A percentile compares a stretch with the other conserved stretches of the same genome.
phyloP scores from a whole-genome alignment of 2,113 vertebrate genomes.

The Brevimyrus niger region DNA sequence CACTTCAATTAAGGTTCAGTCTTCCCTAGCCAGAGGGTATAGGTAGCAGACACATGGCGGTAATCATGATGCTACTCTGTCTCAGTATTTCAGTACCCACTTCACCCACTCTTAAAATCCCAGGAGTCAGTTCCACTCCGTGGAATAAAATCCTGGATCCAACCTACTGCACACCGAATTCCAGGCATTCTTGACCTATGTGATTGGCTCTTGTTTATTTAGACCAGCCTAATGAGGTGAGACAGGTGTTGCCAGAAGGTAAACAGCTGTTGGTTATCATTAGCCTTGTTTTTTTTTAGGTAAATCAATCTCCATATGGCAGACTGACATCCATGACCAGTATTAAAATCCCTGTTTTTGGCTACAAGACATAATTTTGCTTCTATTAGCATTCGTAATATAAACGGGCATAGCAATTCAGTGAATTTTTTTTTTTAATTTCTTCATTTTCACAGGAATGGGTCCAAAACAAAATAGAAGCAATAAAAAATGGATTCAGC shows the following conservation, averaged over 20 bases:
- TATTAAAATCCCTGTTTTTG: neutral
- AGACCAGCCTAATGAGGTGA: neutral
- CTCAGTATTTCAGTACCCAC: neutral
- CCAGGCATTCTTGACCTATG: neutral
- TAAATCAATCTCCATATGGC: neutral
- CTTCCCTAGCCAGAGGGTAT: neutral
- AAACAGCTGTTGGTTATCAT: neutral
- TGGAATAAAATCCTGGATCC: neutral
- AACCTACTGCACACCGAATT: neutral
- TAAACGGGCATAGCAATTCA: neutral
- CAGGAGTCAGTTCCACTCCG: neutral
- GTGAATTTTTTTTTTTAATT: neutral
- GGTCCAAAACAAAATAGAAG: neutral
- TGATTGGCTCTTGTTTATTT: neutral
- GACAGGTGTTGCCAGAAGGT: neutral
- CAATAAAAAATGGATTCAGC: neutral
- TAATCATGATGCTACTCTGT: neutral
- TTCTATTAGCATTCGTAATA: neutral
- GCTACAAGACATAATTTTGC: neutral
- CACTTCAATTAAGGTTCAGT: neutral
- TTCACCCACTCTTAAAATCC: neutral
- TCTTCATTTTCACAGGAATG: neutral
- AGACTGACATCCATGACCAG: neutral
- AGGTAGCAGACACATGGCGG: neutral
- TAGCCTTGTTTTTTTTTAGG: neutral